Evolutionary conservation across 2,888 invertebrate genomes (phyloP).

Genomic region (Caenorhabditis zanzibari): DNA sequence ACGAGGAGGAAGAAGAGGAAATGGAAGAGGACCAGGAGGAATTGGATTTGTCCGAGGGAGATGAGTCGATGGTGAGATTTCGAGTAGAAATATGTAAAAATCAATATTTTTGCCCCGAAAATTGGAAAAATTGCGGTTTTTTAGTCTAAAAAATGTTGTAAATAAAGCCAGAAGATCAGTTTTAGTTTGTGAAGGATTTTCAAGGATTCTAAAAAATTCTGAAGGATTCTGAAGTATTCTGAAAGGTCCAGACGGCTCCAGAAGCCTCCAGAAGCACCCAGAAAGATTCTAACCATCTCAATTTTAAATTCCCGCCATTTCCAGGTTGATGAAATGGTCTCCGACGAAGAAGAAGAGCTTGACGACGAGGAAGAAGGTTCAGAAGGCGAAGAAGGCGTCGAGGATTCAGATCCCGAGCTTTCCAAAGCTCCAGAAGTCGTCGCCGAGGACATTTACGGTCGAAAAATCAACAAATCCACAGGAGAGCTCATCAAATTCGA

Average conservation of each 20-base stretch:
- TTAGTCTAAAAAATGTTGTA: too few species aligned
- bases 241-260: too few species aligned
- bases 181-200: too few species aligned
- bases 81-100: not conserved
- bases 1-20: constrained; percentile 42
- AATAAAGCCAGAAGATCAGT: too few species aligned
- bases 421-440: constrained; percentile 20
- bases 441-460: constrained; percentile 73
- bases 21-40: constrained; percentile 18
- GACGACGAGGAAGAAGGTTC: constrained; percentile 61
- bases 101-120: too few species aligned
- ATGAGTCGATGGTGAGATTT: constrained; percentile 30
- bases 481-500: constrained; percentile 74
- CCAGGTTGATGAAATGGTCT: constrained; percentile 46
- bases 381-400: constrained; percentile 36
- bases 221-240: too few species aligned
- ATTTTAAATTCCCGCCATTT: not conserved
- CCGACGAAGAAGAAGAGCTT: constrained; percentile 35
- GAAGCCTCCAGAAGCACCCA: too few species aligned
- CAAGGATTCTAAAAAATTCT: too few species aligned
- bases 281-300: not conserved
- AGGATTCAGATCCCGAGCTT: constrained; percentile 55
- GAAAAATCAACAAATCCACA: constrained; percentile 70
- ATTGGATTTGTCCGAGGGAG: constrained; percentile 57
- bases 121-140: too few species aligned